Percentiles rank a stretch among this genome's conserved stretches.
These are phyloP conservation scores for Pantherophis guttatus DNA, from an alignment of 2,113 vertebrate genomes.

Conservation along the genomic window DNA sequence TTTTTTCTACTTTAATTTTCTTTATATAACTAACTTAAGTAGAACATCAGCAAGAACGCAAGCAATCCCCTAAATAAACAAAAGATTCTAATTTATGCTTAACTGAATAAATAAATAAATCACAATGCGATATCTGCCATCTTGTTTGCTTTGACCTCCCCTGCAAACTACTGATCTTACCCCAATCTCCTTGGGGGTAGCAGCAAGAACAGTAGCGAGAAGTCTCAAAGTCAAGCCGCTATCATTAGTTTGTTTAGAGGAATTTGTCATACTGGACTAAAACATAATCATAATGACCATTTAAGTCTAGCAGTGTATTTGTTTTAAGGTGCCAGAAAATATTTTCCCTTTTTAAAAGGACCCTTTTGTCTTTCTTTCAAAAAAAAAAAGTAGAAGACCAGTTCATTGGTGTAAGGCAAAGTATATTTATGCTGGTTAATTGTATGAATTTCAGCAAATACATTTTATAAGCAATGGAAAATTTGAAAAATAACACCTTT, in stretches of 20 bases:
- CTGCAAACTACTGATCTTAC: background rate
- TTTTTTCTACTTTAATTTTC: conserved; percentile 8
- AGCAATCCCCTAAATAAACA: conserved; percentile 10
- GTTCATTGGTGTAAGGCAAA: conserved; percentile 31
- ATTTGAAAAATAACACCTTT: conserved; percentile 10
- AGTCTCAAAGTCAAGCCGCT: background rate
- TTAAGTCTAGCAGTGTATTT: background rate
- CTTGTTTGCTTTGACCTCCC: background rate
- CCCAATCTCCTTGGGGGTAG: background rate
- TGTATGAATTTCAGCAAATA: conserved; percentile 37
- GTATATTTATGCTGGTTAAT: conserved; percentile 21
- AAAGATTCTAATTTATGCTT: conserved; percentile 23
- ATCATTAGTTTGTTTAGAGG: background rate
- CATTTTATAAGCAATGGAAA: conserved; percentile 33
- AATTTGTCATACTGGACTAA: background rate
- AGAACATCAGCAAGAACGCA: background rate
- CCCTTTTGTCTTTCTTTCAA: conserved; percentile 19
- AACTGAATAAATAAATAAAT: background rate
- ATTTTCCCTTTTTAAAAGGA: background rate
- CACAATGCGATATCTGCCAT: background rate
- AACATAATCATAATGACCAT: background rate
- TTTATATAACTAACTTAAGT: background rate
- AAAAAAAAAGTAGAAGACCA: background rate
- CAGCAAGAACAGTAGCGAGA: background rate
- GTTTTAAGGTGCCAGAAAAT: background rate